Base-by-base conservation (phyloP, 2,113 vertebrate species). In the Myxocyprinus asiaticus region DNA sequence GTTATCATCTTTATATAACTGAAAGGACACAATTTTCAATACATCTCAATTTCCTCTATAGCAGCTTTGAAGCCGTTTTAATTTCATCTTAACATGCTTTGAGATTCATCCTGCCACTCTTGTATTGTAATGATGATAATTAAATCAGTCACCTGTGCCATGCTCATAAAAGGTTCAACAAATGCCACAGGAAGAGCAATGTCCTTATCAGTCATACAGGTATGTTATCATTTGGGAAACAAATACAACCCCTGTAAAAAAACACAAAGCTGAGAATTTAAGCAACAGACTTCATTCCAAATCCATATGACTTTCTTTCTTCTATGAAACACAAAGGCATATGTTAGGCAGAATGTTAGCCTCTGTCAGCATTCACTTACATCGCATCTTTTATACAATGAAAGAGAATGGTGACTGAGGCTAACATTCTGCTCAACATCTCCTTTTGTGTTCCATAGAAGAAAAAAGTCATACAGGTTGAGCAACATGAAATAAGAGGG, bases 11-110 rank as follows among this genome's bases (percentile, higher is more conserved):
- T 74, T 45, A 67, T 68, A 53, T 50, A 62, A 9, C 17, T 33
- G 7, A 59, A n/a, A 47, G n/a, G 42, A 5, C 12, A 44, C 58
- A 42, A 6, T 15, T 51, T 44, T 44, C 47, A 61, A 58, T 11
- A 66, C 42, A 59, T n/a, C 11, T 33, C 70, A 74, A 77, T 77
- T 66, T 70, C 62, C 47, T 78, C 45, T 12, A 47, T 42, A 61
- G 55, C 55, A 45, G 55, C 5, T 59, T 17, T 56, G 56, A 56
- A 56, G 33, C 51, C 14, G 22, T 56, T 72, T 72, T 47, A 1
- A 47, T 59, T 59, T 58, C 55, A n/a, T 14, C 55, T 7, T 58
- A n/a, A 59, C 70, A 61, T 45, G 15, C 43, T 4, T 22, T 61
- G 55, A 47, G 70, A 47, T 59, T 61, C 43, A 17, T 66, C 53